These are phyloP conservation scores for Halcyon senegalensis DNA, from an alignment of 2,113 vertebrate species.

Conservation along the genomic window DNA sequence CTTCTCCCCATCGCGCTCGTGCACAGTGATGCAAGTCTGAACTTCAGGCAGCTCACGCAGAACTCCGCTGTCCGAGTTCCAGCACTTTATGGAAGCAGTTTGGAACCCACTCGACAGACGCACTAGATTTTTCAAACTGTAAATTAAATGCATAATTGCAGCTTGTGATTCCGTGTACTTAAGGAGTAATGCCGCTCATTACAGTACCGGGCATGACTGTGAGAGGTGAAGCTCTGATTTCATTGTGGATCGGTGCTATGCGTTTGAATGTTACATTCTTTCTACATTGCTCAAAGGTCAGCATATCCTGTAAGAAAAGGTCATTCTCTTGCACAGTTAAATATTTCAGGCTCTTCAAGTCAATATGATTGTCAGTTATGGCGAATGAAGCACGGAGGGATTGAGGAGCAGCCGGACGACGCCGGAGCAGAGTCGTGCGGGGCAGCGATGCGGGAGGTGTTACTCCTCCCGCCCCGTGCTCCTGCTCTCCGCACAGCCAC, in stretches of 20 bases:
- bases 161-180: not conserved
- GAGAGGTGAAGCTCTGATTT: not conserved
- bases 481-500: not conserved
- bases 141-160: not conserved
- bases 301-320: not conserved
- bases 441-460: not conserved
- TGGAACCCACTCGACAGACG: not conserved
- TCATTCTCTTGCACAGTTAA: not conserved
- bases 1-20: not conserved
- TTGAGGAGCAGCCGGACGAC: not conserved
- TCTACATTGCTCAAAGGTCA: slow-evolving; percentile 7
- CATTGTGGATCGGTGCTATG: not conserved
- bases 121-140: not conserved
- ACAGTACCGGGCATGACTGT: not conserved
- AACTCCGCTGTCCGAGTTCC: not conserved
- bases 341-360: not conserved
- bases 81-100: not conserved
- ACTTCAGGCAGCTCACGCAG: not conserved
- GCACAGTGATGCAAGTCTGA: not conserved
- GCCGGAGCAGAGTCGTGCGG: not conserved
- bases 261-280: not conserved
- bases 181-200: not conserved
- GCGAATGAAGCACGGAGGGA: not conserved
- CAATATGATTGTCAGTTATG: not conserved
- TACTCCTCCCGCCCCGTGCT: not conserved